These are phyloP conservation scores for Anhinga rufa DNA, from an alignment of 2,113 vertebrate genomes.

Conservation along the genomic window DNA sequence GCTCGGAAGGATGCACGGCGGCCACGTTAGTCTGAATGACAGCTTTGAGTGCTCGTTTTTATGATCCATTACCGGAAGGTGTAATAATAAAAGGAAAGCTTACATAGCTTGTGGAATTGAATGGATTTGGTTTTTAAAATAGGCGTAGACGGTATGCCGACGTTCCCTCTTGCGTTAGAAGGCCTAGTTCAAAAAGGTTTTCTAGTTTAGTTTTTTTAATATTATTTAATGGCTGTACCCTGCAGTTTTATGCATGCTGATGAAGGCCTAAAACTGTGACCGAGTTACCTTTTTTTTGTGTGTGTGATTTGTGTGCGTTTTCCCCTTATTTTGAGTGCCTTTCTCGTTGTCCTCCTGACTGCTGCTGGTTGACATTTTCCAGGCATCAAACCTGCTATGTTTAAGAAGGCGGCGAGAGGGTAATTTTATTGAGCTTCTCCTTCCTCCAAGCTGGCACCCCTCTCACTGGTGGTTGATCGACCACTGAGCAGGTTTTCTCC, in stretches of 20 bases:
- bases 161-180: not conserved
- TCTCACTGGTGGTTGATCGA: not conserved
- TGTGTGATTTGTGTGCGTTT: not conserved
- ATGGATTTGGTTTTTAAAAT: not conserved
- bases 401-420: constrained; percentile 33
- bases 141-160: not conserved
- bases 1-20: not conserved
- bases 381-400: not conserved
- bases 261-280: not conserved
- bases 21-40: not conserved
- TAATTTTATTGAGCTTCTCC: constrained; percentile 17
- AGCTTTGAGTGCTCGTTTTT: not conserved
- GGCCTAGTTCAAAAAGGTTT: not conserved
- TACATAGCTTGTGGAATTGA: not conserved
- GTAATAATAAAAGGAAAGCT: not conserved
- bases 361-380: constrained; percentile 43
- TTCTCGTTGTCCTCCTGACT: not conserved
- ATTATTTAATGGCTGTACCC: not conserved
- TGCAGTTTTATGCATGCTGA: not conserved
- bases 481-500: not conserved
- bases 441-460: not conserved
- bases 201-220: not conserved
- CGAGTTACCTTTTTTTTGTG: not conserved
- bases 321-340: not conserved
- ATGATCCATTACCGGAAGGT: not conserved